Conservation (phyloP, 1,140 invertebrate species). For the Limonius californicus region DNA sequence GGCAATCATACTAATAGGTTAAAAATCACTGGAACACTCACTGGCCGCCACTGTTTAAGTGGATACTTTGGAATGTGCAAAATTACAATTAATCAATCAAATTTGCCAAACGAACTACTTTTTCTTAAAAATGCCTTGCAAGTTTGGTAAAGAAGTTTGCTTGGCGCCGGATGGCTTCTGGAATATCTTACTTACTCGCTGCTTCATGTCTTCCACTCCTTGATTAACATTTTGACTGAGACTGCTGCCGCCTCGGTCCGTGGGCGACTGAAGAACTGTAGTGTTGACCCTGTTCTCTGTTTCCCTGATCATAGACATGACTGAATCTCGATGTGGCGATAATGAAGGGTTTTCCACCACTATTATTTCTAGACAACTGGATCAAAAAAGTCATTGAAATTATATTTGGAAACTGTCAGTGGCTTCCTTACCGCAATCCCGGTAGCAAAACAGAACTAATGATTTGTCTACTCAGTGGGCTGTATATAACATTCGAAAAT, state of each 20-base stretch:
- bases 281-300: slow-evolving; percentile 47
- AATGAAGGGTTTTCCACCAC: slow-evolving; percentile 48
- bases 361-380: slow-evolving; percentile 50
- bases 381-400: no score
- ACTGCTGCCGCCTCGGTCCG: slow-evolving; percentile 13
- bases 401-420: no score
- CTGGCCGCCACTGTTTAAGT: no score
- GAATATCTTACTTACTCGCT: slow-evolving; percentile 59
- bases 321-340: slow-evolving; percentile 50
- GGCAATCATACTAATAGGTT: no score
- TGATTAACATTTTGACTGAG: slow-evolving; percentile 51
- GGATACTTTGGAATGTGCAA: no score
- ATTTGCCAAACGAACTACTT: no score
- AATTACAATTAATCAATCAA: no score
- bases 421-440: slow-evolving; percentile 49
- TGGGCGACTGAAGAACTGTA: background rate
- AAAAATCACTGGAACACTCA: no score
- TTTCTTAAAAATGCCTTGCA: slow-evolving; percentile 43
- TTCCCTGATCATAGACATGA: slow-evolving; percentile 53
- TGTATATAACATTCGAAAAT: slow-evolving; percentile 60
- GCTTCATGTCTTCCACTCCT: slow-evolving; percentile 59
- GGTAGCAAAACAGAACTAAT: slow-evolving; percentile 51
- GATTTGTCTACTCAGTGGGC: slow-evolving; percentile 51
- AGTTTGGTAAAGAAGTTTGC: slow-evolving; percentile 34
- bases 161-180: slow-evolving; percentile 46